phyloP scores from a whole-genome alignment of 2,797 vertebrate species.

The Ctenopoma kingsleyae region DNA sequence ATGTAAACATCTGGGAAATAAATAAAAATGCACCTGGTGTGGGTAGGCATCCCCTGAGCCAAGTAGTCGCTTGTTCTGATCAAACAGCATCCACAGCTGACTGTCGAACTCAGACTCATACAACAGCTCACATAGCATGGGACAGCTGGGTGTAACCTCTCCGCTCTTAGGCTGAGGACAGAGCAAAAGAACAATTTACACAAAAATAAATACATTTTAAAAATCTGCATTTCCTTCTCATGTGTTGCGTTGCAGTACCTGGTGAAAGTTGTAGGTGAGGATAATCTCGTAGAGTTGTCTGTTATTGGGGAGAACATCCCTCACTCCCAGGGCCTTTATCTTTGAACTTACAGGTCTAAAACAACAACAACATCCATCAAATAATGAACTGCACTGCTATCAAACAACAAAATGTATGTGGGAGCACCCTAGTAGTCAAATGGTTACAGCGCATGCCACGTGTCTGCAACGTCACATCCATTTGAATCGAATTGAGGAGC shows the following conservation, averaged over 20 bases:
- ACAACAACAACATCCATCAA: slow-evolving; percentile 3
- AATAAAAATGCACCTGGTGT: slow-evolving; percentile 87
- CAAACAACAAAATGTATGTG: neutral
- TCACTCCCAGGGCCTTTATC: slow-evolving; percentile 92
- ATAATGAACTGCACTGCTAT: neutral
- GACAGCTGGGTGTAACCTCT: slow-evolving; percentile 97
- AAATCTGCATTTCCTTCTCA: rapidly evolving
- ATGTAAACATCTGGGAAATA: neutral
- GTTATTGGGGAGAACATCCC: slow-evolving; percentile 96
- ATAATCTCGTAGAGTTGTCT: slow-evolving; percentile 96
- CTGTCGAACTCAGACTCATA: slow-evolving; percentile 99
- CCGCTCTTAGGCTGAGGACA: slow-evolving; percentile 93
- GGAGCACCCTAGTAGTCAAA: too few species aligned
- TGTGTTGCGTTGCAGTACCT: slow-evolving; percentile 80
- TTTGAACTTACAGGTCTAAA: slow-evolving; percentile 92
- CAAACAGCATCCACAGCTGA: slow-evolving; percentile 98
- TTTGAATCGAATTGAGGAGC: too few species aligned
- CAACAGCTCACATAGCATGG: slow-evolving; percentile 93
- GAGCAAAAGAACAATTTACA: neutral
- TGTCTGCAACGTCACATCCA: too few species aligned
- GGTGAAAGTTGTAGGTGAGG: slow-evolving; percentile 95
- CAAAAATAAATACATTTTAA: neutral
- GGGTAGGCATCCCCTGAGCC: slow-evolving; percentile 98
- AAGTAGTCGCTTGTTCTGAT: slow-evolving; percentile 97
- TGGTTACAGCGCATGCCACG: neutral